A percentile compares a stretch with the other conserved stretches of the same genome.
Conservation (phyloP, 2,888 invertebrate species). For the Calameuta pallipes region DNA sequence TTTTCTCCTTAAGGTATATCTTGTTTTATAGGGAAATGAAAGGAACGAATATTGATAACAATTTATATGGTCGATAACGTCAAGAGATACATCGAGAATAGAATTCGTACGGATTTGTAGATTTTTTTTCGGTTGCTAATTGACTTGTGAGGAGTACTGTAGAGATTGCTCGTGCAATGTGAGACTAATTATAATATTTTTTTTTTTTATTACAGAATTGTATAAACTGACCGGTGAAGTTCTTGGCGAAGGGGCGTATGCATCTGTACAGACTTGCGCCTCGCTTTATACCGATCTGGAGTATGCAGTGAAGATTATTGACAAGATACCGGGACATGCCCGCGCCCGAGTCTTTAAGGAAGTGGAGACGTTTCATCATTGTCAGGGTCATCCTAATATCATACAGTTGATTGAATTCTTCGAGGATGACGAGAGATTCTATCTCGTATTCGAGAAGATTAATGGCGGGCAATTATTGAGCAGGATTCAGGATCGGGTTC, state of each 20-base stretch:
- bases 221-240: constrained; percentile 96
- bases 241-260: constrained; percentile 96
- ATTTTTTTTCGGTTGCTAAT: not conserved
- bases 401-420: constrained; percentile 97
- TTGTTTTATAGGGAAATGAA: not conserved
- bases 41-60: not conserved
- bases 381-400: constrained; percentile 97
- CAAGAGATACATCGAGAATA: not conserved
- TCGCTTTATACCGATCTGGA: constrained; percentile 92
- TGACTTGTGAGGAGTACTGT: not conserved
- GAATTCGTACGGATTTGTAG: not conserved
- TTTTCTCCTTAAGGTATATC: not conserved
- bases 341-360: constrained; percentile 96
- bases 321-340: constrained; percentile 94
- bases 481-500: constrained; percentile 92
- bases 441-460: constrained; percentile 98
- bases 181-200: not conserved
- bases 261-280: constrained; percentile 93
- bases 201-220: constrained; percentile 75
- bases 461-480: constrained; percentile 93
- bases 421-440: constrained; percentile 97
- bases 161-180: not conserved
- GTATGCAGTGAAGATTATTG: constrained; percentile 97
- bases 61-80: not conserved
- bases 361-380: constrained; percentile 98